Evolutionary conservation across 2,888 invertebrate genomes (phyloP).

Genomic region (Listrodromus nycthemerus): DNA sequence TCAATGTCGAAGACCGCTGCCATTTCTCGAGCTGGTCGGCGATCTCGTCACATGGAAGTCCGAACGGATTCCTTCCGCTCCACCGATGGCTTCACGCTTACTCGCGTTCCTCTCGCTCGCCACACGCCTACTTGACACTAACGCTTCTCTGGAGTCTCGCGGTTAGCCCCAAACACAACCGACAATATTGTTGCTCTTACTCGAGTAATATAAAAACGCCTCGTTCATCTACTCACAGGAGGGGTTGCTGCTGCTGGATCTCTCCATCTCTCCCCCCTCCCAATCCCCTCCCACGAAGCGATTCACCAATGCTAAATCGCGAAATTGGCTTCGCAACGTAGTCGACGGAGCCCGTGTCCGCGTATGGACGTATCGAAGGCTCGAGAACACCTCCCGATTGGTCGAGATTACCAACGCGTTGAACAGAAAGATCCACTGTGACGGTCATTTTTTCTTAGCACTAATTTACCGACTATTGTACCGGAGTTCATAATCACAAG

Average conservation of each 20-base stretch:
- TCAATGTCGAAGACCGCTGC: constrained; percentile 97
- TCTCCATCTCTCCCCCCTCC: neutral
- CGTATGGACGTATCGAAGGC: constrained; percentile 8
- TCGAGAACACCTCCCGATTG: constrained; percentile 4
- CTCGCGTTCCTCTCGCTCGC: neutral
- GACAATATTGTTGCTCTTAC: constrained; percentile 63
- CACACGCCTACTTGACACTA: neutral
- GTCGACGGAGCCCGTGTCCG: neutral
- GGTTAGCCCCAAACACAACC: constrained; percentile 39
- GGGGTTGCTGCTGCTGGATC: constrained; percentile 41
- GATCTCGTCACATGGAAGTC: constrained; percentile 60
- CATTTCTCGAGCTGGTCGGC: constrained; percentile 84
- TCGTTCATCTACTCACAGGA: constrained; percentile 51
- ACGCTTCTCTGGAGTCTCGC: neutral
- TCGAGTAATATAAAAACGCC: constrained; percentile 61
- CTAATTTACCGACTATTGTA: too few relatives aligned
- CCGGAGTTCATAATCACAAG: too few relatives aligned
- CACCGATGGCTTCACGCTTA: neutral
- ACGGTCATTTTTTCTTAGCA: too few relatives aligned
- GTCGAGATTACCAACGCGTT: constrained; percentile 10
- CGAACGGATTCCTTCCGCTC: neutral
- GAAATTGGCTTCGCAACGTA: neutral
- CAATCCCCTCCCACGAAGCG: neutral
- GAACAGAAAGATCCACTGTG: too few relatives aligned
- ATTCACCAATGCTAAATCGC: neutral